Evolutionary conservation across 2,888 invertebrate species (phyloP).

Genomic region (Catocala nupta): DNA sequence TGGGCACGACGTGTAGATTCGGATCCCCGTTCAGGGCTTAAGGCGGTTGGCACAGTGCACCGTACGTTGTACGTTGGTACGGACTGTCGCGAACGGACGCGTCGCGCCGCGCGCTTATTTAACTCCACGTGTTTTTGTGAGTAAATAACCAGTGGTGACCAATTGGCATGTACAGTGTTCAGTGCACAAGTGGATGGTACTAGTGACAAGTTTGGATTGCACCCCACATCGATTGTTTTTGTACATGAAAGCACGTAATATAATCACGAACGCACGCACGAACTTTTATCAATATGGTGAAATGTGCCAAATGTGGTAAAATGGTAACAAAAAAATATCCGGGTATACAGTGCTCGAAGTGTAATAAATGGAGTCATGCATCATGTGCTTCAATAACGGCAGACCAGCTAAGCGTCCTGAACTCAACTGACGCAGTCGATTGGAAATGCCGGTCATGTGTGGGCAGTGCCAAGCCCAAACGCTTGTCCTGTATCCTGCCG

Average conservation of each 20-base stretch:
- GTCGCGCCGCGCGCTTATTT: conserved; percentile 41
- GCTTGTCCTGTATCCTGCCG: conserved; percentile 1
- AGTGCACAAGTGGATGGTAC: conserved; percentile 58
- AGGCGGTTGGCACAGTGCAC: too few species aligned
- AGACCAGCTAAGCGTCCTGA: conserved; percentile 8
- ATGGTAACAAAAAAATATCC: conserved; percentile 9
- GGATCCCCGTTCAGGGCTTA: too few species aligned
- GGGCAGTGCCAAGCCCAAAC: too few species aligned
- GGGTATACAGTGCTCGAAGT: conserved; percentile 10
- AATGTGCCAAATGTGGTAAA: too few species aligned
- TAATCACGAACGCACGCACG: too few species aligned
- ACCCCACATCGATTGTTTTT: conserved; percentile 49
- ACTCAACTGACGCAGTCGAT: conserved; percentile 1
- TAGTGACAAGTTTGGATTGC: conserved; percentile 72
- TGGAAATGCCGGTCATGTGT: conserved; percentile 10
- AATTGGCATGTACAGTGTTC: conserved; percentile 59
- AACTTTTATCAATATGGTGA: too few species aligned
- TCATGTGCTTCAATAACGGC: conserved; percentile 6
- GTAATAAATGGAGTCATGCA: conserved; percentile 8
- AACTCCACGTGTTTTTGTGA: conserved; percentile 76
- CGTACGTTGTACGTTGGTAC: too few species aligned
- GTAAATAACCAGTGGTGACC: conserved; percentile 71
- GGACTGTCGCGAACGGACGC: conserved; percentile 67
- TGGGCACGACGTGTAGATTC: too few species aligned
- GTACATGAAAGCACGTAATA: too few species aligned